These are phyloP conservation scores for Zaprionus lachaisei DNA, from an alignment of 1,140 invertebrate species.

Conservation along the genomic window DNA sequence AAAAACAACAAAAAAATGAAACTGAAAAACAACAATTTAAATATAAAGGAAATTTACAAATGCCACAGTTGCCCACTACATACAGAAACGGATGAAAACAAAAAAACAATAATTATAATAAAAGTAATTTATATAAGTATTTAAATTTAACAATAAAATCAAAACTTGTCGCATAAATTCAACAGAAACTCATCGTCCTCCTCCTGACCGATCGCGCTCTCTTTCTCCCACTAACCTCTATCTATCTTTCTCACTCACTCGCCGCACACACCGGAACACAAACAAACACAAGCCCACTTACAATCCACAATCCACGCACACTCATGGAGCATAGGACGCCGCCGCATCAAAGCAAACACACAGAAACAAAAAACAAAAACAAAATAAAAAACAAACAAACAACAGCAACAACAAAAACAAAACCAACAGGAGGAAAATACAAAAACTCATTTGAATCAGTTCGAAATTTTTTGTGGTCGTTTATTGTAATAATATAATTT, in stretches of 20 bases:
- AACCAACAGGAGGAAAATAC: constrained; percentile 40
- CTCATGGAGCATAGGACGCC: constrained; percentile 32
- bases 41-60: constrained; percentile 79
- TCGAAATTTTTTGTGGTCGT: constrained; percentile 79
- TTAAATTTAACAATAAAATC: constrained; percentile 81
- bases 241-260: constrained; percentile 31
- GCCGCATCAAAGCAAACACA: constrained; percentile 21
- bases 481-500: constrained; percentile 82
- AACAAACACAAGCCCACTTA: constrained; percentile 28
- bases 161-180: constrained; percentile 78
- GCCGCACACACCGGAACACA: constrained; percentile 28
- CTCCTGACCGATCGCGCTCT: constrained; percentile 27
- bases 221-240: constrained; percentile 19
- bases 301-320: constrained; percentile 27
- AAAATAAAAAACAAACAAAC: constrained; percentile 47
- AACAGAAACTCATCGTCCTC: constrained; percentile 34
- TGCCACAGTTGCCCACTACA: constrained; percentile 82
- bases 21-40: constrained; percentile 68
- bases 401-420: constrained; percentile 42
- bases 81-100: constrained; percentile 63
- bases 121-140: constrained; percentile 81
- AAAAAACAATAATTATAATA: constrained; percentile 81
- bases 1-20: constrained; percentile 6
- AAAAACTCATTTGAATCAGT: constrained; percentile 74
- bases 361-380: constrained; percentile 39